These are phyloP conservation scores for Lordiphosa collinella DNA, from an alignment of 1,140 invertebrate genomes.

Conservation along the genomic window DNA sequence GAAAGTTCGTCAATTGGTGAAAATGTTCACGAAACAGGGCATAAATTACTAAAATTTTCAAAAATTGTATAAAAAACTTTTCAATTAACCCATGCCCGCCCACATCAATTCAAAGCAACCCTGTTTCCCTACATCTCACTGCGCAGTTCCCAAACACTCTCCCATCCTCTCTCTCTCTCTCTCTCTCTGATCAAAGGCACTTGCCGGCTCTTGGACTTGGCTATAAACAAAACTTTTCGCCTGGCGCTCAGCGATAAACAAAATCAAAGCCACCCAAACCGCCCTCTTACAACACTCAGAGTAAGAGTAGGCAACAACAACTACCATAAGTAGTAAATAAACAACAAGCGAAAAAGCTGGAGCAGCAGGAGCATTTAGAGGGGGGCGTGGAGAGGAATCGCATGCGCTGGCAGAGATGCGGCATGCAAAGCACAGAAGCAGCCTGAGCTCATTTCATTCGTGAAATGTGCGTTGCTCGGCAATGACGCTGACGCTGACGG, in stretches of 20 bases:
- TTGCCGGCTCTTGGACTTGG: conserved; percentile 51
- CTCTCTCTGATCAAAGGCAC: conserved; percentile 1
- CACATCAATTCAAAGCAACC: neutral
- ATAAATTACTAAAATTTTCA: neutral
- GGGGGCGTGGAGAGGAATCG: conserved; percentile 9
- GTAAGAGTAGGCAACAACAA: neutral
- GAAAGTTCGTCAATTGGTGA: no score
- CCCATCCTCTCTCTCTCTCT: conserved; percentile 6
- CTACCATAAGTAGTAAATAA: neutral
- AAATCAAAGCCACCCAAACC: conserved; percentile 40
- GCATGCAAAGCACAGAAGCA: conserved; percentile 14
- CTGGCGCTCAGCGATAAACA: conserved; percentile 47
- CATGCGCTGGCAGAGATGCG: conserved; percentile 25
- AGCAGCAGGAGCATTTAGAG: neutral
- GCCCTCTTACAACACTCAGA: neutral
- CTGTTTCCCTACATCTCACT: conserved; percentile 9
- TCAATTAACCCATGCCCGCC: neutral
- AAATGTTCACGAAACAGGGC: no score
- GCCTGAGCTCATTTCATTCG: conserved; percentile 70
- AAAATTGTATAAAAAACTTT: neutral
- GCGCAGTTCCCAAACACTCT: conserved; percentile 10
- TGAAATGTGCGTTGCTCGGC: conserved; percentile 71
- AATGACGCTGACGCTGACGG: conserved; percentile 32
- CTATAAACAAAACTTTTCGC: conserved; percentile 59
- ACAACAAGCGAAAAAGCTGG: neutral